Conservation (phyloP, 2,888 invertebrate genomes). For the Erannis defoliaria region DNA sequence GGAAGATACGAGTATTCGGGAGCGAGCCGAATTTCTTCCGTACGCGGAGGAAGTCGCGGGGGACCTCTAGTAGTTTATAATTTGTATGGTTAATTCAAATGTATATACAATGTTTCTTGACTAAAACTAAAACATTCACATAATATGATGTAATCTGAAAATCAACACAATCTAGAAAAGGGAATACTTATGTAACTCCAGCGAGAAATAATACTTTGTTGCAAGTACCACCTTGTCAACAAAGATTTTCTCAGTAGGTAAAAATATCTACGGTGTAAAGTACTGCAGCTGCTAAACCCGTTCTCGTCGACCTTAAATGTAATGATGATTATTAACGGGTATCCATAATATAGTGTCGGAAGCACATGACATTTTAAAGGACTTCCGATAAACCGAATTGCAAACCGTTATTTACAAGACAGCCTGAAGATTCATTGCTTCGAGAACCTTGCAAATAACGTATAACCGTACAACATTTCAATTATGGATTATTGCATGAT, state of each 20-base stretch:
- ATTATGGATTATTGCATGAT: background rate
- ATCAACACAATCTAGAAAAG: background rate
- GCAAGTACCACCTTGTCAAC: constrained; percentile 3
- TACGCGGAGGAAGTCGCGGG: no score
- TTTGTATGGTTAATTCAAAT: no score
- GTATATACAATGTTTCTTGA: no score
- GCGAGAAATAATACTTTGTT: background rate
- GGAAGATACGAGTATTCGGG: no score
- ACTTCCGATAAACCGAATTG: constrained; percentile 23
- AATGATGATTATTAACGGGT: constrained; percentile 16
- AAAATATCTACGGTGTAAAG: constrained; percentile 12
- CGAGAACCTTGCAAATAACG: background rate
- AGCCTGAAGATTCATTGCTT: constrained; percentile 11
- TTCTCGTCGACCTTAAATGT: constrained; percentile 25
- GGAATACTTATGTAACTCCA: background rate
- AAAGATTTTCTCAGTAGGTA: constrained; percentile 2
- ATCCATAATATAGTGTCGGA: constrained; percentile 20
- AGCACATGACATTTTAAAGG: constrained; percentile 16
- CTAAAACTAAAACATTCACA: no score
- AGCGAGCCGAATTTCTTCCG: no score
- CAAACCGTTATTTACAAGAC: constrained; percentile 16
- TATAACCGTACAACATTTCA: background rate
- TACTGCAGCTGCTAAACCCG: constrained; percentile 20
- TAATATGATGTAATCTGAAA: background rate
- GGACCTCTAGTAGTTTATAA: no score